Conservation (phyloP, 2,888 invertebrate genomes). For the Drosophila paracracens region DNA sequence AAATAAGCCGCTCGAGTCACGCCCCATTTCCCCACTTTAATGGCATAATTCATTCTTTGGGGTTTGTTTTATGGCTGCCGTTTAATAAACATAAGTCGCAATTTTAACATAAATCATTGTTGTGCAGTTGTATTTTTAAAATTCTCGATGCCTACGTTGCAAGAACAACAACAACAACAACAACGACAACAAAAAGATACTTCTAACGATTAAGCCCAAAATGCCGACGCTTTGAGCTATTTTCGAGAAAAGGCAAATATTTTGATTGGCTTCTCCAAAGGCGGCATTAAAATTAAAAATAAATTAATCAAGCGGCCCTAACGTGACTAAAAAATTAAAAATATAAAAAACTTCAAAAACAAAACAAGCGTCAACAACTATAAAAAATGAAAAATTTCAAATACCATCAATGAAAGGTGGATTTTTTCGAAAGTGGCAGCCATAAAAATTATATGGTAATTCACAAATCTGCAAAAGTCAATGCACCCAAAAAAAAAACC, state of each 20-base stretch:
- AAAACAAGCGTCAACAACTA: slow-evolving; percentile 21
- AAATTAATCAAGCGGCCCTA: slow-evolving; percentile 61
- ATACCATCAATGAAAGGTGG: slow-evolving; percentile 33
- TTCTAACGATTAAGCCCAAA: slow-evolving; percentile 30
- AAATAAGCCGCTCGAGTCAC: slow-evolving; percentile 1
- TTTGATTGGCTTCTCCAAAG: slow-evolving; percentile 54
- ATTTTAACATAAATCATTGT: slow-evolving; percentile 65
- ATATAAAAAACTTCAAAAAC: slow-evolving; percentile 6
- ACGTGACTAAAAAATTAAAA: slow-evolving; percentile 40
- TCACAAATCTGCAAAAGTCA: slow-evolving; percentile 49
- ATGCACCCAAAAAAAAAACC: slow-evolving; percentile 27
- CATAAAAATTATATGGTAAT: slow-evolving; percentile 50
- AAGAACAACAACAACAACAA: slow-evolving; percentile 1
- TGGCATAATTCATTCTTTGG: slow-evolving; percentile 21
- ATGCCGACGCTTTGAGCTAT: slow-evolving; percentile 62
- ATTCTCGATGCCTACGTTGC: slow-evolving; percentile 12
- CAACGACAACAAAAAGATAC: neutral
- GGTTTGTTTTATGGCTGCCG: slow-evolving; percentile 13
- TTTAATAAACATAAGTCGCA: slow-evolving; percentile 53
- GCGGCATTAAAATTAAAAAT: slow-evolving; percentile 65
- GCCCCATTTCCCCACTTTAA: neutral
- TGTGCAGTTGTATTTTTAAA: slow-evolving; percentile 27
- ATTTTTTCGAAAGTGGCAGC: slow-evolving; percentile 43
- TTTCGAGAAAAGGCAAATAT: slow-evolving; percentile 55
- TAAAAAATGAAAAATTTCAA: slow-evolving; percentile 33